phyloP scores from a whole-genome alignment of 2,113 vertebrate genomes.

The Cisticola juncidis region DNA sequence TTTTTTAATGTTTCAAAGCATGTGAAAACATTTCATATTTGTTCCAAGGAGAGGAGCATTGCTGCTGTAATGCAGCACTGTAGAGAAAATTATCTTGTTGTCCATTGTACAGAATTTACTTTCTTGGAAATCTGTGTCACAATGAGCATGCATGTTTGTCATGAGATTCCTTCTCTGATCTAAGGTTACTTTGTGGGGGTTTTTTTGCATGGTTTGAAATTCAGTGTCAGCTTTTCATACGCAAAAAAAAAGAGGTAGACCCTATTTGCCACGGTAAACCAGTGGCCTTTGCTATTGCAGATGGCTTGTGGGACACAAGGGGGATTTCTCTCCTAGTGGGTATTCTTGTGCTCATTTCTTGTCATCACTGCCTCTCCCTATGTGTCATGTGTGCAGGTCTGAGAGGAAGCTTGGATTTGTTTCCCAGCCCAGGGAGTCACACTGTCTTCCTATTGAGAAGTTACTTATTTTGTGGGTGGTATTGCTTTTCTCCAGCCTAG shows the following conservation, averaged over 20 bases:
- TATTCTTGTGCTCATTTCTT: conserved; percentile 32
- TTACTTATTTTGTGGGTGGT: background rate
- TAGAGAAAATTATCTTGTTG: background rate
- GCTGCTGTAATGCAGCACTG: accelerated
- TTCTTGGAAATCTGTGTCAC: background rate
- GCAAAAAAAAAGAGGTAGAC: background rate
- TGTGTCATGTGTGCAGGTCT: background rate
- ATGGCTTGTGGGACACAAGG: conserved; percentile 41
- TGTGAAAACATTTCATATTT: background rate
- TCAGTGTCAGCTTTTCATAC: background rate
- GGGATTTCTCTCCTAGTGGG: background rate
- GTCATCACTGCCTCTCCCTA: background rate
- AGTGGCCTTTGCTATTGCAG: background rate
- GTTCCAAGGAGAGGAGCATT: background rate
- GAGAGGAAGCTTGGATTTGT: conserved; percentile 36
- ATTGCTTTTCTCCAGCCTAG: background rate
- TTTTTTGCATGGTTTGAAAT: background rate
- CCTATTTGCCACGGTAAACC: conserved; percentile 24
- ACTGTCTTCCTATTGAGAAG: background rate
- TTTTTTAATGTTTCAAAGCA: background rate
- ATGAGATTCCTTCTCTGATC: background rate
- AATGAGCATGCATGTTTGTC: background rate
- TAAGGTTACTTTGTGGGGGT: background rate
- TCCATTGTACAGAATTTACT: background rate
- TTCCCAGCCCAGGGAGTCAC: background rate